Percentiles rank a stretch among this genome's conserved stretches.
phyloP scores from a whole-genome alignment of 2,888 invertebrate species.

The Nowickia ferox region DNA sequence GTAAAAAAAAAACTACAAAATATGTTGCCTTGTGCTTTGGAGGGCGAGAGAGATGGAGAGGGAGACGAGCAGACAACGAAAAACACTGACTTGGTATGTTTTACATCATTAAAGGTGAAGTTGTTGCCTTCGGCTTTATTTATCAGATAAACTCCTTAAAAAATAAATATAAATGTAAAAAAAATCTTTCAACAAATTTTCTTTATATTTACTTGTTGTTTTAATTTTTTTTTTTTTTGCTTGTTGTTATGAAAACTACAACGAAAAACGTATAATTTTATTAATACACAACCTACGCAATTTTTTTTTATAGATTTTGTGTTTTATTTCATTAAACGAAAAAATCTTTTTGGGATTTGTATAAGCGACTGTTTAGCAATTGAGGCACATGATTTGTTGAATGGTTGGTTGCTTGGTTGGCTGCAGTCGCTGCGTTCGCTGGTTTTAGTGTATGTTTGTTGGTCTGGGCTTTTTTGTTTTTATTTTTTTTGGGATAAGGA shows the following conservation, averaged over 20 bases:
- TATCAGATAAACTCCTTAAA: conserved; percentile 66
- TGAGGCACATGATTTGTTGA: conserved; percentile 66
- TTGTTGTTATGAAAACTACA: conserved; percentile 47
- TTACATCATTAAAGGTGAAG: conserved; percentile 69
- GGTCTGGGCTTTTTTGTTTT: conserved; percentile 12
- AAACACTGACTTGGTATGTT: conserved; percentile 56
- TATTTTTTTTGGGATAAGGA: conserved; percentile 49
- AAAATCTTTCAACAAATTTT: conserved; percentile 71
- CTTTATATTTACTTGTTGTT: conserved; percentile 41
- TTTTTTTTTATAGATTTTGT: conserved; percentile 42
- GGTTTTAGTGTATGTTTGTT: neutral
- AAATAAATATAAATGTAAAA: conserved; percentile 50
- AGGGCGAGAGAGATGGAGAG: neutral
- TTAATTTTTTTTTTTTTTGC: neutral
- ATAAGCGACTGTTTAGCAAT: conserved; percentile 64
- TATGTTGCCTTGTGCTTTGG: neutral
- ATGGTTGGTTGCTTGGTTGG: neutral
- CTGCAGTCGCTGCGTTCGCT: neutral
- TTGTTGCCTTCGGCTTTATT: conserved; percentile 64
- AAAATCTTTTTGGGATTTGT: conserved; percentile 31
- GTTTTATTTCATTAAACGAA: conserved; percentile 25
- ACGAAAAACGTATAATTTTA: conserved; percentile 70
- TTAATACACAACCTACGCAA: conserved; percentile 72
- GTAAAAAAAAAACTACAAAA: neutral
- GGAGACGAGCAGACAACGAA: neutral